Evolutionary conservation across 2,113 vertebrate genomes (phyloP), one percentile per base, ranked within the genome.

Genomic region (Nyctibius bracteatus): DNA sequence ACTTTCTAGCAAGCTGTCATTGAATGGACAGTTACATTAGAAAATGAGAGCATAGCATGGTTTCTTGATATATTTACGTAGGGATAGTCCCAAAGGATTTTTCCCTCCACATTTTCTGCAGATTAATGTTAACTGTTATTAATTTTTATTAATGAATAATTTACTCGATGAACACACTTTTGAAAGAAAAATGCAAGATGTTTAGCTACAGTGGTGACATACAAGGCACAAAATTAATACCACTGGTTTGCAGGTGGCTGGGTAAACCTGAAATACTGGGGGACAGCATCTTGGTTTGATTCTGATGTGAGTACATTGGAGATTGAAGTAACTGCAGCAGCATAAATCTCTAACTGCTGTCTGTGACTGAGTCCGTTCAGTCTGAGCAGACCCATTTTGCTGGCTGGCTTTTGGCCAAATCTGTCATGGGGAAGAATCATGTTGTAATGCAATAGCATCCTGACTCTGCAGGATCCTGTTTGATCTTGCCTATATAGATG

Each of bases 401-500:
- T 79, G 80, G 16, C 52, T 96, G 96, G 92, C 79, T 93, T 93
- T 93, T 88, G 47, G 82, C 96, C 96, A 96, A 66, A 19, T 79
- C 82, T 96, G 90, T 92, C 94, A 67, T 4, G 1, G 73, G 55
- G 68, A 92, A 95, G 94, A 95, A 74, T 92, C 92, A 92, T 94
- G 68, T 57, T 94, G 92, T 88, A 96, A 96, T 57, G 90, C 75
- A 96, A 96, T 92, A 96, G 88, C 77, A 94, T 80, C 82, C 65
- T 91, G 89, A 47, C 86, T 86, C 83, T 84, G 81, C 73, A 94
- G 89, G 94, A 75, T 91, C n/a, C 92, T 88, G 86, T 96, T 97
- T 96, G 96, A 96, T 97, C 92, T 97, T 88, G 82, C 55, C 65
- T 81, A 55, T 95, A 81, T 92, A 61, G 90, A 93, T 58, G 57